Evolutionary conservation across 2,113 vertebrate species (phyloP).

Genomic region (Neolamprologus longior): DNA sequence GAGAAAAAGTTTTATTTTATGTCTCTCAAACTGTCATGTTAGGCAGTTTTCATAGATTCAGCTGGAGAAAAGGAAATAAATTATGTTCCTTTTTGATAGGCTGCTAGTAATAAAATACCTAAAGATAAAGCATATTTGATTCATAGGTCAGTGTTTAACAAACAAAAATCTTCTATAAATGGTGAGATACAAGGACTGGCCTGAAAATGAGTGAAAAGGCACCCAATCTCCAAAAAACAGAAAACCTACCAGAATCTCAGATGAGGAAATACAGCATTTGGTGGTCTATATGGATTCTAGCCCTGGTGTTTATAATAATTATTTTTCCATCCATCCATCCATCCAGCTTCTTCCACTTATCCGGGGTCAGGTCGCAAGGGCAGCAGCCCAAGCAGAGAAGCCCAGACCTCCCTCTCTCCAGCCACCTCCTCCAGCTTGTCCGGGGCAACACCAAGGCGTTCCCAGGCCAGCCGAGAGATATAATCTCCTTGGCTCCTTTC

Average conservation of each 20-base stretch:
- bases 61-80: not conserved
- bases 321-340: not conserved
- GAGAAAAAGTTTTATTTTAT: not conserved
- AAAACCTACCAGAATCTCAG: not conserved
- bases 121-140: not conserved
- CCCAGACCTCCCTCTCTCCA: not conserved
- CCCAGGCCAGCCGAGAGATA: not conserved
- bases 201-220: not conserved
- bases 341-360: not conserved
- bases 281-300: not conserved
- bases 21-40: not conserved
- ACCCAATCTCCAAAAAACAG: not conserved
- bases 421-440: not conserved
- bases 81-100: not conserved
- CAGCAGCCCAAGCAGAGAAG: not conserved
- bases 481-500: not conserved
- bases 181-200: not conserved
- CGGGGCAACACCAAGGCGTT: not conserved
- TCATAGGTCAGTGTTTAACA: not conserved
- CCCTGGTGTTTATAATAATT: not conserved
- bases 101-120: not conserved
- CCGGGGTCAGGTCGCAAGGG: accelerated
- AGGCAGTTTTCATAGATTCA: not conserved
- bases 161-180: not conserved
- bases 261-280: not conserved